These are phyloP conservation scores for Palloptera scutellata DNA, from an alignment of 2,888 invertebrate genomes.

Conservation along the genomic window DNA sequence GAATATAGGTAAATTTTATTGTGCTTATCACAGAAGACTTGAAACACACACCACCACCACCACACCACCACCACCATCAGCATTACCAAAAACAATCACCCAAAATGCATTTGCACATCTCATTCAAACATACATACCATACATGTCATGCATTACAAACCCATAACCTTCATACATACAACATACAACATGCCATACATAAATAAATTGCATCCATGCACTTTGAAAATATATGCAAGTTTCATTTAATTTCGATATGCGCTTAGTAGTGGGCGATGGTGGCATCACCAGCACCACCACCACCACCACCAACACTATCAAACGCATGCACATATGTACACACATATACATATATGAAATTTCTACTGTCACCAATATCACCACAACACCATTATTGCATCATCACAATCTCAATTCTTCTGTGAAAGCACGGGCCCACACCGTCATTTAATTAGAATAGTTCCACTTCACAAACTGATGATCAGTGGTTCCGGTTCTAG, in stretches of 20 bases:
- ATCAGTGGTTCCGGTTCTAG: conserved; percentile 69
- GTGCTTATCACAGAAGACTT: conserved; percentile 62
- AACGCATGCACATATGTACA: conserved; percentile 36
- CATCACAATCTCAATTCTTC: conserved; percentile 64
- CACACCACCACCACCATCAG: conserved; percentile 25
- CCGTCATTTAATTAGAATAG: conserved; percentile 60
- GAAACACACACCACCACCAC: conserved; percentile 36
- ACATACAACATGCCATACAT: conserved; percentile 15
- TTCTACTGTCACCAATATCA: conserved; percentile 16
- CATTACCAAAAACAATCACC: conserved; percentile 20
- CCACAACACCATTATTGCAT: conserved; percentile 58
- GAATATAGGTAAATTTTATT: conserved; percentile 39
- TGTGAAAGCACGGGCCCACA: conserved; percentile 66
- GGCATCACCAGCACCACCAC: conserved; percentile 8
- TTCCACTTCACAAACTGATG: conserved; percentile 58
- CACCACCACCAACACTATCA: conserved; percentile 31
- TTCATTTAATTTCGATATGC: conserved; percentile 37
- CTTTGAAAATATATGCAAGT: conserved; percentile 32
- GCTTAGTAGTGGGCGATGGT: neutral
- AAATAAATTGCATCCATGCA: conserved; percentile 26
- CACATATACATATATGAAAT: conserved; percentile 30
- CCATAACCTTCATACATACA: conserved; percentile 18
- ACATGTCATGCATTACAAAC: conserved; percentile 32
- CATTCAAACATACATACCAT: conserved; percentile 49
- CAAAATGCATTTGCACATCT: conserved; percentile 16